phyloP scores from a whole-genome alignment of 1,140 invertebrate genomes.

The Diachasma alloeum region DNA sequence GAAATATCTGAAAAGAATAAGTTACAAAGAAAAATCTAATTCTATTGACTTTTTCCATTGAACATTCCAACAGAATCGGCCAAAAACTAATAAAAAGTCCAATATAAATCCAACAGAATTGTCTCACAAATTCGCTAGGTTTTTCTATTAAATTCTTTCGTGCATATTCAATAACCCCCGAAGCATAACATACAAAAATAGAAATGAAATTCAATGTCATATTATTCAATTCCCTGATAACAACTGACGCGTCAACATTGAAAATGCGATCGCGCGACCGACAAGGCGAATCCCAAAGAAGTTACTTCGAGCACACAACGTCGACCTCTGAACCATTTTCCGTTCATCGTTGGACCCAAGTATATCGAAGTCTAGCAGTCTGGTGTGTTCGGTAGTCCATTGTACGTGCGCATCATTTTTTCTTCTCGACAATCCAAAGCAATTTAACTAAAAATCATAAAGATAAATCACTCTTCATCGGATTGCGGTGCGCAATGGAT shows the following conservation, averaged over 20 bases:
- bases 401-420: background rate
- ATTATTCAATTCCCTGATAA: background rate
- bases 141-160: too few relatives aligned
- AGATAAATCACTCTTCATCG: background rate
- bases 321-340: conserved; percentile 55
- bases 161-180: background rate
- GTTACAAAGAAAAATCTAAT: too few relatives aligned
- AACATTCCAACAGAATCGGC: too few relatives aligned
- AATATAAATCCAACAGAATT: too few relatives aligned
- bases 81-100: too few relatives aligned
- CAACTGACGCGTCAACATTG: background rate
- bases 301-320: background rate
- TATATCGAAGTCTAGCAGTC: conserved; percentile 31
- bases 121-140: too few relatives aligned
- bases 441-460: background rate
- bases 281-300: background rate
- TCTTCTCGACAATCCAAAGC: background rate
- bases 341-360: conserved; percentile 37
- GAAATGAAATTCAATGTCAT: background rate
- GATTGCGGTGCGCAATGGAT: background rate
- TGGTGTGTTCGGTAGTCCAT: background rate
- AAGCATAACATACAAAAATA: background rate
- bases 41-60: too few relatives aligned
- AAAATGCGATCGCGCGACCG: background rate
- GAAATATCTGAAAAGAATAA: too few relatives aligned